Evolutionary conservation across 1,140 invertebrate species (phyloP).

Genomic region (Drosophila dunni): DNA sequence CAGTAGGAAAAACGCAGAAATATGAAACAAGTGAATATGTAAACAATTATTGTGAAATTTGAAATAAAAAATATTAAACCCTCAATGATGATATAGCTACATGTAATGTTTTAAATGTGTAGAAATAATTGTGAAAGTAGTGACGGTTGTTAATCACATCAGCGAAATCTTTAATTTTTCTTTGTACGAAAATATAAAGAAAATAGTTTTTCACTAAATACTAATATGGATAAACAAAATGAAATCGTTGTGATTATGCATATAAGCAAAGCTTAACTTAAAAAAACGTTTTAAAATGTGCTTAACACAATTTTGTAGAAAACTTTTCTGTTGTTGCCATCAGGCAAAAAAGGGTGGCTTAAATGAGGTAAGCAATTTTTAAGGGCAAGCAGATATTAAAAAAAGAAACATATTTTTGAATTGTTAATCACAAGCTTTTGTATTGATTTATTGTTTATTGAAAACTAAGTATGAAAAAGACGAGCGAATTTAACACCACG

Average conservation of each 20-base stretch:
- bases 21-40: slow-evolving; percentile 1
- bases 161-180: neutral
- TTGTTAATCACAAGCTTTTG: neutral
- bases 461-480: neutral
- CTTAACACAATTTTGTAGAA: slow-evolving; percentile 48
- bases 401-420: neutral
- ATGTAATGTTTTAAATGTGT: neutral
- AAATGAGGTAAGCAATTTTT: slow-evolving; percentile 70
- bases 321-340: slow-evolving; percentile 55
- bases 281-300: slow-evolving; percentile 49
- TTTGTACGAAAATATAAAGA: neutral
- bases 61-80: neutral
- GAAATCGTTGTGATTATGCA: neutral
- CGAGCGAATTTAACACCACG: too few species aligned
- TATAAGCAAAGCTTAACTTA: neutral
- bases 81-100: slow-evolving; percentile 13
- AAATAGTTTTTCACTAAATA: neutral
- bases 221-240: neutral
- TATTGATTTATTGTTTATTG: neutral
- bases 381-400: neutral
- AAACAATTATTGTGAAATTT: neutral
- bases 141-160: neutral
- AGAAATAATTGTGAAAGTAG: slow-evolving; percentile 2
- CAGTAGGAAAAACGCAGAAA: slow-evolving; percentile 2
- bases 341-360: slow-evolving; percentile 53